phyloP scores from a whole-genome alignment of 2,888 invertebrate species.

The Heliothis peltigera region DNA sequence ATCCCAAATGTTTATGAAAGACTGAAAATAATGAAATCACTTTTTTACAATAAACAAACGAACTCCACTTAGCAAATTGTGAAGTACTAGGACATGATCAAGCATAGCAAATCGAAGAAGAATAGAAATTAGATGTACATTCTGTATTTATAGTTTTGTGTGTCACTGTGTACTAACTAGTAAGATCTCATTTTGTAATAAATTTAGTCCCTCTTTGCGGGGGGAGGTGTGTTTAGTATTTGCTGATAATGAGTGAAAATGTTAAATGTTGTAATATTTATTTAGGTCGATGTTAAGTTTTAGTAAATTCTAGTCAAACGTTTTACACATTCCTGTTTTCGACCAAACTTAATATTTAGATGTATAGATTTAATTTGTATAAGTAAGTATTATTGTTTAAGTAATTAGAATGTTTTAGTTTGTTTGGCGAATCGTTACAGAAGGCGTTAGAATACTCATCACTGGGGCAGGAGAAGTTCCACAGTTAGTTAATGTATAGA shows the following conservation, averaged over 20 bases:
- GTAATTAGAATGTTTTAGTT: constrained; percentile 63
- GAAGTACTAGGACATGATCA: constrained; percentile 21
- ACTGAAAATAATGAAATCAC: constrained; percentile 69
- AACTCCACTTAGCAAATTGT: constrained; percentile 16
- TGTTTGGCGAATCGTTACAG: constrained; percentile 44
- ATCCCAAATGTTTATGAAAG: constrained; percentile 79
- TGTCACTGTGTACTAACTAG: constrained; percentile 67
- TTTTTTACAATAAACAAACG: constrained; percentile 34
- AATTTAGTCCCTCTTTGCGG: constrained; percentile 66
- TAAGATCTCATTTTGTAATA: constrained; percentile 85
- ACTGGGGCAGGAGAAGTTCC: constrained; percentile 32
- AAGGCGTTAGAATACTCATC: constrained; percentile 58
- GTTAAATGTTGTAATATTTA: constrained; percentile 86
- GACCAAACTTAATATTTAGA: constrained; percentile 85
- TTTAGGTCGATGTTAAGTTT: constrained; percentile 88
- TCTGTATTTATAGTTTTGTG: constrained; percentile 69
- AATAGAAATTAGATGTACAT: constrained; percentile 54
- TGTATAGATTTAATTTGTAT: constrained; percentile 63
- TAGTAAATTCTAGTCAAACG: constrained; percentile 90
- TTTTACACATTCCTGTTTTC: constrained; percentile 90
- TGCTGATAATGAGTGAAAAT: constrained; percentile 76
- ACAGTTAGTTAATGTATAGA: constrained; percentile 58
- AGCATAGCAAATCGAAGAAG: constrained; percentile 13
- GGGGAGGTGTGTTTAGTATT: constrained; percentile 61
- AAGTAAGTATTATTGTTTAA: constrained; percentile 57